Evolutionary conservation across 1,140 invertebrate genomes (phyloP).

Genomic region (Lordiphosa collinella): DNA sequence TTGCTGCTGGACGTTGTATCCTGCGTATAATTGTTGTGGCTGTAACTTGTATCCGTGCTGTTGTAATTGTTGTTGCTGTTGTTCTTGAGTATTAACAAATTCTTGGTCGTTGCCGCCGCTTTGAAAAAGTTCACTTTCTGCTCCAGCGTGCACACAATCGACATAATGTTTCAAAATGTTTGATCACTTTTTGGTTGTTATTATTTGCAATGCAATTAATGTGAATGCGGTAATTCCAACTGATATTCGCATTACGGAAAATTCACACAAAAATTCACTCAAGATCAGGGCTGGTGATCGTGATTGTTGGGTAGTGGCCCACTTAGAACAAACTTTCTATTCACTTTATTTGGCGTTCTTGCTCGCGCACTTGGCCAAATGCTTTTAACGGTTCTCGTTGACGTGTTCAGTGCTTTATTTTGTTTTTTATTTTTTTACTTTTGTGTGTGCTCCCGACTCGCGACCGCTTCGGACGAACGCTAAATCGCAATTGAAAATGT

Average conservation of each 20-base stretch:
- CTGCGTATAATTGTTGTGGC: slow-evolving; percentile 31
- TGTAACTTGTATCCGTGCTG: slow-evolving; percentile 36
- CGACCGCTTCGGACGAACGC: slow-evolving; percentile 66
- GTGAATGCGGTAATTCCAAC: slow-evolving; percentile 1
- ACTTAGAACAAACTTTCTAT: slow-evolving; percentile 21
- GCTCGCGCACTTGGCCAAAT: slow-evolving; percentile 35
- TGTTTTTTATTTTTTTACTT: slow-evolving; percentile 8
- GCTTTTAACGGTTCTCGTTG: slow-evolving; percentile 39
- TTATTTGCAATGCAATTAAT: slow-evolving; percentile 6
- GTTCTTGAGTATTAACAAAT: slow-evolving; percentile 63
- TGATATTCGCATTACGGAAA: slow-evolving; percentile 5
- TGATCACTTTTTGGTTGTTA: slow-evolving; percentile 21
- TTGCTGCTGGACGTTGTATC: slow-evolving; percentile 21
- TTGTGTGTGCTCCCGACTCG: slow-evolving; percentile 30
- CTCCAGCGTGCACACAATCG: slow-evolving; percentile 72
- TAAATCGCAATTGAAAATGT: slow-evolving; percentile 72
- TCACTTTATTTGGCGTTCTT: slow-evolving; percentile 26
- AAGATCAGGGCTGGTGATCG: background rate
- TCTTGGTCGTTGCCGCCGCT: slow-evolving; percentile 56
- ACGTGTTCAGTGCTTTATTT: slow-evolving; percentile 25
- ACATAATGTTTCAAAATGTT: slow-evolving; percentile 59
- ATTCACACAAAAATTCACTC: background rate
- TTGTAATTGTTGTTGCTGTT: slow-evolving; percentile 24
- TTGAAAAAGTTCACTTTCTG: slow-evolving; percentile 71
- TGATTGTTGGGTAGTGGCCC: slow-evolving; percentile 18